Evolutionary conservation across 2,888 invertebrate species (phyloP).

Genomic region (Pteria penguin): DNA sequence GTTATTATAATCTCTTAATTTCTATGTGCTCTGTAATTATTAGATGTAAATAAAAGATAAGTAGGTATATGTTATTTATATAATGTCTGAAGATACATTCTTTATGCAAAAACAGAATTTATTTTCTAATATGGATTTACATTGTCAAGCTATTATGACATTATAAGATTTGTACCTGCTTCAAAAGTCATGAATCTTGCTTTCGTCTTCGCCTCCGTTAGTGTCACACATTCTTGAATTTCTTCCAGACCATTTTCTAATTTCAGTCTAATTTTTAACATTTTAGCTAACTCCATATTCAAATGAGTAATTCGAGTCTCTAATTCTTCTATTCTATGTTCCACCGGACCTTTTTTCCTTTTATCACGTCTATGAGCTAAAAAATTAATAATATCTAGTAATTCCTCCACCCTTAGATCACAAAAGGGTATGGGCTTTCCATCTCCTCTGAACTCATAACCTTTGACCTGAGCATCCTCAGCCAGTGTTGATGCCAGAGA

Average conservation of each 20-base stretch:
- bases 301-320: conserved; percentile 77
- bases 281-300: conserved; percentile 72
- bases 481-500: conserved; percentile 56
- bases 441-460: conserved; percentile 23
- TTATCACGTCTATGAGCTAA: conserved; percentile 22
- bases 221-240: conserved; percentile 55
- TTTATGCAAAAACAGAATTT: no score
- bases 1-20: no score
- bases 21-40: no score
- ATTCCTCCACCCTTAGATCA: conserved; percentile 48
- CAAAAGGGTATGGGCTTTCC: conserved; percentile 1
- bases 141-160: no score
- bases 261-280: conserved; percentile 67
- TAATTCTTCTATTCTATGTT: conserved; percentile 72
- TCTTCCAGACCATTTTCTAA: conserved; percentile 73
- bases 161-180: no score
- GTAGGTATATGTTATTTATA: no score
- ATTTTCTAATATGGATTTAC: no score
- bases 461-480: conserved; percentile 59
- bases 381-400: conserved; percentile 32
- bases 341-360: conserved; percentile 56
- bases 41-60: no score
- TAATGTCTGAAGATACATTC: no score
- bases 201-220: conserved; percentile 61
- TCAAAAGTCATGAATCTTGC: conserved; percentile 66